Evolutionary conservation across 2,113 vertebrate genomes (phyloP).

Genomic region (Menidia beryllina): DNA sequence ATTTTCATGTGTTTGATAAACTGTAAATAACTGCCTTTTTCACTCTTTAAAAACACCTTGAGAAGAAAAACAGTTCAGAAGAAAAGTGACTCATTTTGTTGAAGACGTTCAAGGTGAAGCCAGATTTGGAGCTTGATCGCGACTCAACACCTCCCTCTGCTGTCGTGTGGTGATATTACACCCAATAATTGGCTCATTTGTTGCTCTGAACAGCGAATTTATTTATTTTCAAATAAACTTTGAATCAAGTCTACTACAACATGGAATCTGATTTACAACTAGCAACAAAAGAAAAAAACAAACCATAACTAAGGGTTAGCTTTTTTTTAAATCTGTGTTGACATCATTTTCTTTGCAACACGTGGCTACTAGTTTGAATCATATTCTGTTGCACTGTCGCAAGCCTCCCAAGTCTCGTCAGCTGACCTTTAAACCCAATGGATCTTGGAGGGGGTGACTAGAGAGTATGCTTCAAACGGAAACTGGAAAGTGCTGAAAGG

Average conservation of each 20-base stretch:
- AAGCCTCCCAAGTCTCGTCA: background rate
- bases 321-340: no score
- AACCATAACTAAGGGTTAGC: no score
- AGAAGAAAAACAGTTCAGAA: no score
- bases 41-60: no score
- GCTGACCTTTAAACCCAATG: background rate
- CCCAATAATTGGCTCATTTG: background rate
- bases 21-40: no score
- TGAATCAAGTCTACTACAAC: no score
- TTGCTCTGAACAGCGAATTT: background rate
- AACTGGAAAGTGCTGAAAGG: conserved; percentile 32
- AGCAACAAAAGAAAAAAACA: no score
- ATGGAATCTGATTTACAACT: no score
- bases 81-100: no score
- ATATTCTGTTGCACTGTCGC: background rate
- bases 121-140: background rate
- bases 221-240: no score
- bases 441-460: conserved; percentile 51
- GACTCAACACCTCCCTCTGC: conserved; percentile 56
- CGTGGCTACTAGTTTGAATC: background rate
- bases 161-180: background rate
- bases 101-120: no score
- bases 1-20: no score
- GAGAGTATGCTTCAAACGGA: conserved; percentile 56
- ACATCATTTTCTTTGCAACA: background rate